Evolutionary conservation across 2,888 invertebrate species (phyloP).

Genomic region (Coelopa pilipes): DNA sequence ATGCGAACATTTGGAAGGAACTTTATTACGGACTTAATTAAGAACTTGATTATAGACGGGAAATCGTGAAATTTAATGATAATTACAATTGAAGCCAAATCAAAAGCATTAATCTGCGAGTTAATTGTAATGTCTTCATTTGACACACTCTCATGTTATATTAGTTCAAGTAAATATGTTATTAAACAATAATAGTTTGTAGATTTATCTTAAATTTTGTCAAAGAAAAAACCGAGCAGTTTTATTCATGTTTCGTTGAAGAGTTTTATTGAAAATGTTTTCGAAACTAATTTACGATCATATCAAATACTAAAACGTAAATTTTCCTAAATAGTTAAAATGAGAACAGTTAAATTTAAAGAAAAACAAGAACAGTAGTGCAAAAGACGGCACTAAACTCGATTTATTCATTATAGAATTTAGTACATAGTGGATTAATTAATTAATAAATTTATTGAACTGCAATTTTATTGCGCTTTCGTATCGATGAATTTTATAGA

Average conservation of each 20-base stretch:
- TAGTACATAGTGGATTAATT: not conserved
- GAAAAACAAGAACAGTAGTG: too few relatives aligned
- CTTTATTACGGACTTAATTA: too few relatives aligned
- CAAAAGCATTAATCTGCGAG: conserved; percentile 7
- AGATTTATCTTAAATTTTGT: conserved; percentile 25
- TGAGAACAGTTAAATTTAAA: not conserved
- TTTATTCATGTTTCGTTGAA: not conserved
- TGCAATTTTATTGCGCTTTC: conserved; percentile 26
- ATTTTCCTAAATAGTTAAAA: conserved; percentile 14
- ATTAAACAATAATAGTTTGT: not conserved
- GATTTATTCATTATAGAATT: conserved; percentile 1
- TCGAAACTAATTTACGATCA: conserved; percentile 26
- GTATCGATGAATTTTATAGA: conserved; percentile 21
- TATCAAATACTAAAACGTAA: conserved; percentile 15
- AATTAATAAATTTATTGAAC: conserved; percentile 11
- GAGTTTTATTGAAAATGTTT: conserved; percentile 19
- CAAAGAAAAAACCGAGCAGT: conserved; percentile 30
- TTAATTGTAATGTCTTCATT: too few relatives aligned
- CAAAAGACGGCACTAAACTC: too few relatives aligned
- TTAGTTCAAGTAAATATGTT: not conserved
- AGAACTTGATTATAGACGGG: not conserved
- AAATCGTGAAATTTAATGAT: conserved; percentile 35
- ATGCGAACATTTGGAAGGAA: not conserved
- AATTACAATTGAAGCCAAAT: conserved; percentile 34
- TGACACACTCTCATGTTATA: too few relatives aligned